Evolutionary conservation across 2,888 invertebrate genomes (phyloP), one percentile per base, ranked within the genome.

Genomic region (Notocelia uddmanniana): DNA sequence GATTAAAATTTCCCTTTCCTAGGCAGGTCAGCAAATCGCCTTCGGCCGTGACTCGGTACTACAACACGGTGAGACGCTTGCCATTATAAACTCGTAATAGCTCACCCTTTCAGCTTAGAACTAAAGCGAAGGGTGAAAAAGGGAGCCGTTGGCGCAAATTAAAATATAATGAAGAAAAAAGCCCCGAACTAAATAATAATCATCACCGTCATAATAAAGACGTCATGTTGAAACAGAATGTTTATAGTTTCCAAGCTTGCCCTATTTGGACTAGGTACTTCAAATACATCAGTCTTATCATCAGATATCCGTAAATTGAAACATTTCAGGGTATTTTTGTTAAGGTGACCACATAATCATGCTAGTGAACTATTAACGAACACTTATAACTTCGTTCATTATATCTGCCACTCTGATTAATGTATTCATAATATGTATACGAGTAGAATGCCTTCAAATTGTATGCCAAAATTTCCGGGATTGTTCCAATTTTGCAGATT

Each of bases 11-110:
- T 26, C 34, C 34, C 31, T 18, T 62, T 19, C 31, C 19, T 48
- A 31, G 34, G 9, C 21, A 52, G 63, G 52, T 63, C 63, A 63
- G 19, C 31, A 52, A 15, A 19, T 63, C 13, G 63, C 63, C 52
- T 63, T 63, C 52, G 52, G 63, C 52, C 19, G 50, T 21, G 21
- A 19, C 34, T 15, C 64, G 21, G 21, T 23, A 48, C 9, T 11
- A 63, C 64, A 64, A 64, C 52, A 37, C 50, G 50, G 2, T 6
- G 37, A 31, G 15, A 63, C 19, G 34, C 64, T 54, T 34, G 37
- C 19, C n/a, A 34, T 52, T 37, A 48, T 21, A 37, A 37, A 52
- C 21, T 23, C 31, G 34, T 54, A 63, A 63, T 34, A 23, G 23
- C 31, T 11, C 10, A 23, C 26, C 26, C 23, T 45, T 60, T 23